Evolutionary conservation across 2,113 vertebrate genomes (phyloP), one percentile per base, ranked within the genome.

Genomic region (Nothobranchius kuhntae): DNA sequence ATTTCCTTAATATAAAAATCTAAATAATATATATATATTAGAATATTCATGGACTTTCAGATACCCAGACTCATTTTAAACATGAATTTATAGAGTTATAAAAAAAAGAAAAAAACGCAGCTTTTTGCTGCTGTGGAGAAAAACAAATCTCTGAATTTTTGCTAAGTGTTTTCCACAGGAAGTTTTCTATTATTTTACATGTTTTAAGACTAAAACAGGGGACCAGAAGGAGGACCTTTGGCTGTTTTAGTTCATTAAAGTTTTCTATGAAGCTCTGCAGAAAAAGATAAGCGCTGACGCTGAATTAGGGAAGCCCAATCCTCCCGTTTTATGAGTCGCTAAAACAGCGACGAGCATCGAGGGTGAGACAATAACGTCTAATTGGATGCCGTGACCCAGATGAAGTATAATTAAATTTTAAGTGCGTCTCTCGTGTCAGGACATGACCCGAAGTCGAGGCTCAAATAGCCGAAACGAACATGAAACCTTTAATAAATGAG

Each of bases 381-480:
- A 56, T 26, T 15, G 13, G 50, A 63, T 36, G 52, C 50, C 51
- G 40, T 45, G 38, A 69, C 46, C 51, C 48, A 24, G 11, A 48
- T 30, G 45, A 36, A 47, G 30, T 48, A 10, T 9, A 35, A 73
- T 69, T 8, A 26, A 40, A 68, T 68, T 65, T 47, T 71, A 35
- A 61, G 38, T 14, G n/a, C 51, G 15, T 13, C 17, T 24, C 17
- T 44, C 1, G 56, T 61, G 38, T 61, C 9, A 5, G 52, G 13
- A 14, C 46, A 35, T 24, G 12, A 7, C 14, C 42, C 9, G 44
- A 21, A 14, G 53, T 48, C 47, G n/a, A 7, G 5, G 47, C 63
- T n/a, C 69, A n/a, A 7, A 62, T 53, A 65, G 44, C 50, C 7
- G 21, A 45, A 12, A 45, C 10, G 10, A 45, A 45, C 9, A 45